phyloP scores from a whole-genome alignment of 2,888 invertebrate genomes.

The Cylindroiulus punctatus region DNA sequence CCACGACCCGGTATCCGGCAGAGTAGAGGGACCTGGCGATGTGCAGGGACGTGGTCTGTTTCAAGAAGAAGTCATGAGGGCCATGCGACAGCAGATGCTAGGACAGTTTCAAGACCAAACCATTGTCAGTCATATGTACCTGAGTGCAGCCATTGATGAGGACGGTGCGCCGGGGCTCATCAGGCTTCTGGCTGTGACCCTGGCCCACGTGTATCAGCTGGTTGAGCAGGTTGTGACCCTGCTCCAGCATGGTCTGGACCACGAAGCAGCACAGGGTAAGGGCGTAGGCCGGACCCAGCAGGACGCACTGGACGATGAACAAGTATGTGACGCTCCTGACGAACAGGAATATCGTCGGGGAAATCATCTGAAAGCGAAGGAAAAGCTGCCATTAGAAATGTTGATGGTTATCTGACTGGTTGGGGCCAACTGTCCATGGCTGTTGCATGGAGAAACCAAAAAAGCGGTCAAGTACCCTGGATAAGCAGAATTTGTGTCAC shows the following conservation, averaged over 20 bases:
- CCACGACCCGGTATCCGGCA: constrained; percentile 57
- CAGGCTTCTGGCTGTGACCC: background rate
- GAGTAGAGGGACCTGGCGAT: constrained; percentile 56
- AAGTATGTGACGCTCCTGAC: constrained; percentile 54
- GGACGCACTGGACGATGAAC: constrained; percentile 55
- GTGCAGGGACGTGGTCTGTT: constrained; percentile 56
- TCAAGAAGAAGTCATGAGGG: background rate
- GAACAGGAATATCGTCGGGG: constrained; percentile 53
- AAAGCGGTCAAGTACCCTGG: background rate
- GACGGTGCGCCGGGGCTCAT: constrained; percentile 51
- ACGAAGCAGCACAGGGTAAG: constrained; percentile 53
- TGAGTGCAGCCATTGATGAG: constrained; percentile 57
- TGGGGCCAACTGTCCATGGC: background rate
- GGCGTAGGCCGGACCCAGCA: constrained; percentile 56
- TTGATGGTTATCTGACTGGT: background rate
- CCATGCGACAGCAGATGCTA: background rate
- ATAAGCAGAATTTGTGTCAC: background rate
- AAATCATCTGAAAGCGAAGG: background rate
- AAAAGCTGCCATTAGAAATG: background rate
- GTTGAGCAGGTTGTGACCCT: background rate
- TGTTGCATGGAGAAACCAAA: background rate
- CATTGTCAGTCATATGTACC: background rate
- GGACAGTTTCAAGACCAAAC: background rate
- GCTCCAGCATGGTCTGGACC: constrained; percentile 42
- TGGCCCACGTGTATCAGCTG: constrained; percentile 30